Percentiles rank a stretch among this genome's conserved stretches.
Evolutionary conservation across 2,888 invertebrate genomes (phyloP).

Genomic region (Cerastoderma edule): DNA sequence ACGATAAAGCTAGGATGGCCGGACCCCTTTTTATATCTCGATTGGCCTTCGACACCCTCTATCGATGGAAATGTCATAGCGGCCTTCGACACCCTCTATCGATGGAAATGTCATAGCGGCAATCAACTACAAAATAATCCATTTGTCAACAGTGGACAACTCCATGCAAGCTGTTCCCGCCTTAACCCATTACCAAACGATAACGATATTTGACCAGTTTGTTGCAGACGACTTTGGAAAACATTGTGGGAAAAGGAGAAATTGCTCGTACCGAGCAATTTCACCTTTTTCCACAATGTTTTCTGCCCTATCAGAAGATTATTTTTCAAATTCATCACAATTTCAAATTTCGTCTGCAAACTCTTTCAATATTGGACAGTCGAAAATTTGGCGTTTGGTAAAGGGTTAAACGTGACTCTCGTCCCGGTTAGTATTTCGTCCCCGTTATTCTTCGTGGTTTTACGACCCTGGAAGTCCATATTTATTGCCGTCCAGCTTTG

Average conservation of each 20-base stretch:
- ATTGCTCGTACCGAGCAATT: too few species aligned
- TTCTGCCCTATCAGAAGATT: too few species aligned
- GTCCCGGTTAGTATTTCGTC: not conserved
- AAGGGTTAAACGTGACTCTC: constrained; percentile 15
- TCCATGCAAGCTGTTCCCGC: constrained; percentile 48
- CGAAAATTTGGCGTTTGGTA: too few species aligned
- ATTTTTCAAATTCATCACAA: too few species aligned
- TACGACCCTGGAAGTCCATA: not conserved
- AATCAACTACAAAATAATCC: constrained; percentile 30
- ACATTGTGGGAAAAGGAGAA: too few species aligned
- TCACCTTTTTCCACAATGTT: too few species aligned
- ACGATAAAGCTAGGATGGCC: constrained; percentile 17
- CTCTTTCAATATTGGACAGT: too few species aligned
- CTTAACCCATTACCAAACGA: too few species aligned
- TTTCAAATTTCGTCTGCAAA: too few species aligned
- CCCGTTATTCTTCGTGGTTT: not conserved
- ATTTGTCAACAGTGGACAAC: constrained; percentile 43
- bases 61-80: constrained; percentile 22
- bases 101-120: constrained; percentile 18
- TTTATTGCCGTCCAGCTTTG: not conserved
- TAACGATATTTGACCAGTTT: too few species aligned
- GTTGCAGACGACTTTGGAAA: too few species aligned
- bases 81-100: constrained; percentile 15
- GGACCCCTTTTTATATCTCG: constrained; percentile 16
- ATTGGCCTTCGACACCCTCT: constrained; percentile 24